A percentile compares a stretch with the other conserved stretches of the same genome.
Evolutionary conservation across 2,113 vertebrate species (phyloP).

Genomic region (Furnarius figulus): DNA sequence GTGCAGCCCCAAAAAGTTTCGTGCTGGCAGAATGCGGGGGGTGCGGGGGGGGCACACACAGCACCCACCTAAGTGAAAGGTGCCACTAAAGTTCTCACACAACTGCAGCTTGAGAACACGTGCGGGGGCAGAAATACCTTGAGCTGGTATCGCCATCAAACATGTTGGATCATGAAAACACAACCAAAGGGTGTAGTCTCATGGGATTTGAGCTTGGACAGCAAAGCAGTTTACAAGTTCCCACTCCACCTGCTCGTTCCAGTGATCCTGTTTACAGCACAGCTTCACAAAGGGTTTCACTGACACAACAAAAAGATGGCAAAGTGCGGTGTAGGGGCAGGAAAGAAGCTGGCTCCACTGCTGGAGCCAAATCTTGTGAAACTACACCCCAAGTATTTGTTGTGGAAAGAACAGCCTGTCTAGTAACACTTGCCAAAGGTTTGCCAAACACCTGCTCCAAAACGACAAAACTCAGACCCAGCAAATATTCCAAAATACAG

Average conservation of each 20-base stretch:
- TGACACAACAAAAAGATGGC: conserved; percentile 29
- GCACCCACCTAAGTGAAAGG: not conserved
- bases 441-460: not conserved
- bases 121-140: not conserved
- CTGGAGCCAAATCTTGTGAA: conserved; percentile 11
- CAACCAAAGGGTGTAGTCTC: conserved; percentile 30
- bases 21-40: not conserved
- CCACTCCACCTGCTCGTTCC: conserved; percentile 8
- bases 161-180: conserved; percentile 26
- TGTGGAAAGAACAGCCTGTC: not conserved
- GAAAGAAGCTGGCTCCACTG: not conserved
- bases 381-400: not conserved
- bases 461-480: not conserved
- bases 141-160: not conserved
- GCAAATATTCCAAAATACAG: not conserved
- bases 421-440: not conserved
- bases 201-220: not conserved
- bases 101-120: not conserved
- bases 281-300: conserved; percentile 22
- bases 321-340: not conserved
- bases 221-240: not conserved
- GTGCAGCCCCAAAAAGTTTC: not conserved
- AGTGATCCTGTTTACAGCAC: not conserved
- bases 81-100: not conserved
- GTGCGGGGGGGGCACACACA: not conserved